Base-by-base conservation (phyloP, 2,113 vertebrate species). In the Grus americana region DNA sequence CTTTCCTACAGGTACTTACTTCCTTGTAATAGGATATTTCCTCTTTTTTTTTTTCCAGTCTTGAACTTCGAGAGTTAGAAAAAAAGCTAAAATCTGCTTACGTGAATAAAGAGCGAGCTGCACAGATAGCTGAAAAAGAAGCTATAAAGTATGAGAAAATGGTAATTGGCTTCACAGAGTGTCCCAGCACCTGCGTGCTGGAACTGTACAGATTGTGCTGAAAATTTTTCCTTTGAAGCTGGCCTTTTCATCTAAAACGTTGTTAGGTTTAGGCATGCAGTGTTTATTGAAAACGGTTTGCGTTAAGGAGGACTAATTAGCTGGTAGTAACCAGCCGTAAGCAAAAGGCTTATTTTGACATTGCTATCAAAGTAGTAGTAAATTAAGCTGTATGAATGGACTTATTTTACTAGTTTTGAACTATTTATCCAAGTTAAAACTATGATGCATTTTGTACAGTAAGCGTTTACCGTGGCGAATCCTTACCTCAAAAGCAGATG, bases 101-200 rank as follows among this genome's bases (percentile, higher is more conserved):
- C 78, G 55, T 99, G 97, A 99, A 98, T 95, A 99, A 98, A 95
- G 99, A 98, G 91, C 97, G 98, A 93, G 99, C 98, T 42, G 99
- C 98, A n/a, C 99, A 99, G 96, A 98, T 99, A 7, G 99, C 98
- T 71, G 99, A 99, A 87, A 99, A 98, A 85, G 98, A 99, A 86
- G 98, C 98, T 26, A 81, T 98, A 15, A 98, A 97, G 89, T 97
- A 94, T 58, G 98, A 99, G 93, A 97, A 98, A 55, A 98, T 98
- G 98, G 99, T 99, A 98, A 98, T 85, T 73, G 18, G 5, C n/a
- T 36, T 23, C 38, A 11, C 11, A 11, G 62, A 1, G 6, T 6
- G 23, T 67, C 38, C 57, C 67, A 30, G 24, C 42, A 16, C 61
- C n/a, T 0, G 9, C 20, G 15, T 29, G 34, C 65, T 21, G 0